Base-by-base conservation (phyloP, 2,797 vertebrate genomes). In the Gymnopithys bicolor region DNA sequence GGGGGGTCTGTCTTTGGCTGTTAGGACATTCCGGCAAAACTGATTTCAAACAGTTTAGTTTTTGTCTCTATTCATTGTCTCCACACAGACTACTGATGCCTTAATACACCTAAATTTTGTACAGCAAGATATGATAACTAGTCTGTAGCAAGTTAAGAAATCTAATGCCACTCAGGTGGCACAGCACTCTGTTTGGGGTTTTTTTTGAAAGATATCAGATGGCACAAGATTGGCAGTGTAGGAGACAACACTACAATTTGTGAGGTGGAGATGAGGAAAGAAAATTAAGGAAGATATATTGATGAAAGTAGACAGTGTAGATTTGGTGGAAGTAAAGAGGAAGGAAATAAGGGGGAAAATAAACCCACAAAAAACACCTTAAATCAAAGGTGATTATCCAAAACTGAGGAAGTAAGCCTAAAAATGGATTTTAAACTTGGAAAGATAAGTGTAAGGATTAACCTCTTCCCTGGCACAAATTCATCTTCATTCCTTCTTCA, bases 371-470 rank as follows among this genome's bases (percentile, higher is more conserved):
- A 62, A 69, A 19, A 13, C 71, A 10, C 5, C 76, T 41, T 69
- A 80, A 76, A 81, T 28, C 45, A 43, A 22, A 62, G 19, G 5
- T 84, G n/a, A 64, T 78, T 75, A 84, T 91, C 13, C 89, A 75
- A 87, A 81, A 35, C 30, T 74, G 46, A 70, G 48, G 30, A 92
- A 84, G 39, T 59, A 63, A 89, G 30, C 13, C 24, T 84, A 68
- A 51, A 78, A 90, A 76, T 49, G 19, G 27, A 69, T 89, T 89
- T 90, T 66, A 64, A 77, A 88, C 37, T 85, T 59, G 9, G 17
- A 45, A 70, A 53, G 21, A 28, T 67, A 63, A 77, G 37, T 53
- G 24, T 63, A 37, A 63, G 70, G 45, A 81, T 94, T 95, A 70
- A 78, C 49, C 19, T 84, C 11, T 84, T 91, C 19, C 10, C 33